phyloP scores from a whole-genome alignment of 2,888 invertebrate genomes.

The Physocephala rufipes region DNA sequence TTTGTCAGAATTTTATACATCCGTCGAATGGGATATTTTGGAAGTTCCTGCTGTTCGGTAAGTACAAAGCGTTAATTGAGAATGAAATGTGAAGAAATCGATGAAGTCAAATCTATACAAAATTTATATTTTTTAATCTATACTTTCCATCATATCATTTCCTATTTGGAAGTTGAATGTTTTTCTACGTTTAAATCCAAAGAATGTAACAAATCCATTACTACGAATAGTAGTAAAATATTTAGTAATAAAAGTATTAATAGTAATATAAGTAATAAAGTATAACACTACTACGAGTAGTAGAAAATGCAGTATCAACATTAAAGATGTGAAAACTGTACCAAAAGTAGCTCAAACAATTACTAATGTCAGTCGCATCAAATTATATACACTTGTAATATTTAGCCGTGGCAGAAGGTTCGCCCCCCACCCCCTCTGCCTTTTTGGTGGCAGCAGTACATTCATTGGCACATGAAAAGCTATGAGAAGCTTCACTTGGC shows the following conservation, averaged over 20 bases:
- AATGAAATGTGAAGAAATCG: too few species aligned
- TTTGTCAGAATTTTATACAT: conserved; percentile 97
- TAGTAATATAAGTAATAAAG: neutral
- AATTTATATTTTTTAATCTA: too few species aligned
- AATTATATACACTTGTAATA: too few species aligned
- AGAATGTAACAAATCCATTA: conserved; percentile 20
- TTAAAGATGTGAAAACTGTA: too few species aligned
- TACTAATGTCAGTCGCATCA: too few species aligned
- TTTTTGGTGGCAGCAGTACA: too few species aligned
- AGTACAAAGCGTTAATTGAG: conserved; percentile 51
- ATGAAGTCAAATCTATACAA: too few species aligned
- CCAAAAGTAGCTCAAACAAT: too few species aligned
- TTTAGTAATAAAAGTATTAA: neutral
- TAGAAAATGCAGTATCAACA: neutral
- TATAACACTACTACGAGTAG: neutral
- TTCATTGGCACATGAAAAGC: neutral
- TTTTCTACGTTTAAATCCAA: neutral
- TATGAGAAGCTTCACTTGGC: conserved; percentile 19
- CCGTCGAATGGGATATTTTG: conserved; percentile 98
- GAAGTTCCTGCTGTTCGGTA: conserved; percentile 94
- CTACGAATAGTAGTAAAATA: conserved; percentile 5
- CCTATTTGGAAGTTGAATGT: too few species aligned
- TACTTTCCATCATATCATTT: too few species aligned
- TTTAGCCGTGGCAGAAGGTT: too few species aligned
- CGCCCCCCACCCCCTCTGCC: too few species aligned